phyloP scores from a whole-genome alignment of 1,140 invertebrate species.

The Pentalonia nigronervosa region DNA sequence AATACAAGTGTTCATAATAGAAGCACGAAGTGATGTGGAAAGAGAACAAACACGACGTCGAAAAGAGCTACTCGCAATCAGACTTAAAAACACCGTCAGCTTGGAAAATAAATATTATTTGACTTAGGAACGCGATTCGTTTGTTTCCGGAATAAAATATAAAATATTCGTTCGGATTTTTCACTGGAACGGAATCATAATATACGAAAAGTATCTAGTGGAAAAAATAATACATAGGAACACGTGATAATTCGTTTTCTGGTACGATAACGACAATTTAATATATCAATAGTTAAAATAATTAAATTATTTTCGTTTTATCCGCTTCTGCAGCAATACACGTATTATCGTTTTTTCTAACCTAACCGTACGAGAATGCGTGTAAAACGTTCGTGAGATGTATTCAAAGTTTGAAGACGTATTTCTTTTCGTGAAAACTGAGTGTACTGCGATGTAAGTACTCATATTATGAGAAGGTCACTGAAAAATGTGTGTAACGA shows the following conservation, averaged over 20 bases:
- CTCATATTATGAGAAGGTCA: neutral
- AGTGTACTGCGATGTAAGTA: neutral
- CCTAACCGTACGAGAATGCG: neutral
- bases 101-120: neutral
- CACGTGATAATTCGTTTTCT: neutral
- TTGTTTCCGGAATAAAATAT: neutral
- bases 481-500: neutral
- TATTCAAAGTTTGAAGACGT: neutral
- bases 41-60: neutral
- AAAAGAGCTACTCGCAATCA: neutral
- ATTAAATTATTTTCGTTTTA: neutral
- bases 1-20: neutral
- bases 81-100: neutral
- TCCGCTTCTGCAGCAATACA: neutral
- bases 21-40: neutral
- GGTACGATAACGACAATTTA: neutral
- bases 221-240: neutral
- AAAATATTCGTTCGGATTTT: too few species aligned
- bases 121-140: neutral
- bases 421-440: neutral
- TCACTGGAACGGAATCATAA: neutral
- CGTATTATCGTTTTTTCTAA: neutral
- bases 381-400: neutral
- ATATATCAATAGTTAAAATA: neutral
- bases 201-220: neutral